Base-by-base conservation (phyloP, 2,888 invertebrate genomes). In the Cantharis rufa region DNA sequence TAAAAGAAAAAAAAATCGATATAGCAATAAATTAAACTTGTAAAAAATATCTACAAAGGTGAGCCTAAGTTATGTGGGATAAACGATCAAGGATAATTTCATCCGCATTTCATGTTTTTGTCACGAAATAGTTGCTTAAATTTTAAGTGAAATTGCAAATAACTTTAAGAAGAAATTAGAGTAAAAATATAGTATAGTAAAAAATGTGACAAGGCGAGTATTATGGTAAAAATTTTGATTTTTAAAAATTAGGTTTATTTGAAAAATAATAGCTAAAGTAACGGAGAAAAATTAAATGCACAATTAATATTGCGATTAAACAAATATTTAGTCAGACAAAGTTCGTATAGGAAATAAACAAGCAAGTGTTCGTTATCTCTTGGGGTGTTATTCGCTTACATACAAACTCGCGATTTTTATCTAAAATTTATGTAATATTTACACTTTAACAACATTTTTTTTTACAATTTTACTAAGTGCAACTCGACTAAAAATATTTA, bases 401-500 rank as follows among this genome's bases (percentile, higher is more conserved):
- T 48, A 48, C 13, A 48, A 48, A 48, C 48, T 48, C 48, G n/a
- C 48, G 48, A 48, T 48, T 48, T 48, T 48, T 48, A 48, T 48
- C 48, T 48, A 48, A 48, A 48, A 48, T 48, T 48, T 48, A 48
- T 48, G 48, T 48, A n/a, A 48, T 48, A 48, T 48, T 48, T 48
- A 48, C 48, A 48, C 48, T 48, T 48, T 48, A 48, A n/a, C 48
- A 13, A 48, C 13, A 7, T 48, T 48, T 48, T 48, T 48, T 48
- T 48, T 48, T n/a, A 48, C 48, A 48, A 48, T 48, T 48, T 48
- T 48, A 48, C 48, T 48, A 48, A 48, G 48, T 48, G 48, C 28
- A 70, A 70, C 13, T 63, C 62, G 63, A 64, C 28, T 71, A 72
- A 74, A 77, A 77, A 77, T 77, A 77, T 77, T 77, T 77, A 77